A percentile compares a stretch with the other conserved stretches of the same genome.
Conservation (phyloP, 2,888 invertebrate species). For the Tetropium fuscum region DNA sequence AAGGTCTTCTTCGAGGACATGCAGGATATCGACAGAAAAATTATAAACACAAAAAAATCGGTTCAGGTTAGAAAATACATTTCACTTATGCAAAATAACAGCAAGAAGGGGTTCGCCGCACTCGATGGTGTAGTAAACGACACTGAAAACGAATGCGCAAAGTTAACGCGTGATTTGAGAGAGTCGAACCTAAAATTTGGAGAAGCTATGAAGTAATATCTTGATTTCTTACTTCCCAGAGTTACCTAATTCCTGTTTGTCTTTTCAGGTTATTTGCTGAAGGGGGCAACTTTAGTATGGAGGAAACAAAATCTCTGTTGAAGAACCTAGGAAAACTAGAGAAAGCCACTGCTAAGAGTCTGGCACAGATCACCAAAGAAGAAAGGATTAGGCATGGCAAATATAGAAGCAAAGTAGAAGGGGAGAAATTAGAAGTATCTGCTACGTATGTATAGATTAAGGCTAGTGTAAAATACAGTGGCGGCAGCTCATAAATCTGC, state of each 20-base stretch:
- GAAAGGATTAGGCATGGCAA: conserved; percentile 72
- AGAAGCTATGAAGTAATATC: conserved; percentile 34
- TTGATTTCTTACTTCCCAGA: neutral
- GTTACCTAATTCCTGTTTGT: neutral
- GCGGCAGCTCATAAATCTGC: too few species aligned
- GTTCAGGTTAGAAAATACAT: conserved; percentile 20
- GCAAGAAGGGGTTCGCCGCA: too few species aligned
- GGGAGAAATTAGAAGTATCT: conserved; percentile 19
- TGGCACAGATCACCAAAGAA: conserved; percentile 91
- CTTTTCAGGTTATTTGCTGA: conserved; percentile 55
- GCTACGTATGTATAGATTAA: conserved; percentile 32
- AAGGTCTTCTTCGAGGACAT: conserved; percentile 24
- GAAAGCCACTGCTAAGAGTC: conserved; percentile 84
- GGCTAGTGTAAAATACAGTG: too few species aligned
- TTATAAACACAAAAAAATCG: conserved; percentile 12
- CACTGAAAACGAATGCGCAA: neutral
- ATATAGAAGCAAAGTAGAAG: conserved; percentile 24
- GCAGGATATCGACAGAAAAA: conserved; percentile 23
- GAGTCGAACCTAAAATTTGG: conserved; percentile 33
- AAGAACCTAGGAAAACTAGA: conserved; percentile 46
- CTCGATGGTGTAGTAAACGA: neutral
- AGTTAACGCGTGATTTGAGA: conserved; percentile 33
- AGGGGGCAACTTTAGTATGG: conserved; percentile 52
- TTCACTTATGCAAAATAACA: conserved; percentile 10
- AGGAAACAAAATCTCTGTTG: conserved; percentile 48